These are phyloP conservation scores for Chelon auratus DNA, from an alignment of 2,797 vertebrate species.

Conservation along the genomic window DNA sequence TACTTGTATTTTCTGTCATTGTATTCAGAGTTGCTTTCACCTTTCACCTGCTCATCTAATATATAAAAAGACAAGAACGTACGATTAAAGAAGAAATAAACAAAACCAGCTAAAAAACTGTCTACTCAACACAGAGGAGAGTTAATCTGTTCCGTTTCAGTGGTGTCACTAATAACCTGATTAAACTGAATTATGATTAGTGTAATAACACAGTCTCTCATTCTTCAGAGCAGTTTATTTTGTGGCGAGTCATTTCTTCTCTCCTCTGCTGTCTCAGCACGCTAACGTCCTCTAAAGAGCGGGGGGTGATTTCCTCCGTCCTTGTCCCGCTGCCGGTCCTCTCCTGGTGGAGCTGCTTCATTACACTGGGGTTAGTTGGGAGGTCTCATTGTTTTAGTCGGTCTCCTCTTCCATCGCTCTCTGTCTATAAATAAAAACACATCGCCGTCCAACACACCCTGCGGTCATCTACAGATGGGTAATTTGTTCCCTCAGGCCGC, in stretches of 20 bases:
- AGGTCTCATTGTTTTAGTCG: conserved; percentile 24
- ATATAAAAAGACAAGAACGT: too few species aligned
- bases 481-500: conserved; percentile 45
- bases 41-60: too few species aligned
- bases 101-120: too few species aligned
- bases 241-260: background rate
- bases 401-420: conserved; percentile 22
- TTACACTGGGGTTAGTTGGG: conserved; percentile 14
- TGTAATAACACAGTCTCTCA: too few species aligned
- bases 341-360: conserved; percentile 27
- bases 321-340: conserved; percentile 29
- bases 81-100: too few species aligned
- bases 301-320: background rate
- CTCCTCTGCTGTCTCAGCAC: background rate
- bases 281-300: conserved; percentile 7
- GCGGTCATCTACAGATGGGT: conserved; percentile 32
- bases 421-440: conserved; percentile 62
- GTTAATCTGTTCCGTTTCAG: too few species aligned
- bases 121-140: too few species aligned
- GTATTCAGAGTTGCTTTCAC: too few species aligned
- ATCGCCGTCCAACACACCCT: conserved; percentile 20
- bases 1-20: too few species aligned
- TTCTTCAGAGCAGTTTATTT: background rate
- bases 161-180: too few species aligned
- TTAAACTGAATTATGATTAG: too few species aligned